Percentiles rank a stretch among this genome's conserved stretches.
Conservation (phyloP, 2,113 vertebrate genomes). For the Archilochus colubris region DNA sequence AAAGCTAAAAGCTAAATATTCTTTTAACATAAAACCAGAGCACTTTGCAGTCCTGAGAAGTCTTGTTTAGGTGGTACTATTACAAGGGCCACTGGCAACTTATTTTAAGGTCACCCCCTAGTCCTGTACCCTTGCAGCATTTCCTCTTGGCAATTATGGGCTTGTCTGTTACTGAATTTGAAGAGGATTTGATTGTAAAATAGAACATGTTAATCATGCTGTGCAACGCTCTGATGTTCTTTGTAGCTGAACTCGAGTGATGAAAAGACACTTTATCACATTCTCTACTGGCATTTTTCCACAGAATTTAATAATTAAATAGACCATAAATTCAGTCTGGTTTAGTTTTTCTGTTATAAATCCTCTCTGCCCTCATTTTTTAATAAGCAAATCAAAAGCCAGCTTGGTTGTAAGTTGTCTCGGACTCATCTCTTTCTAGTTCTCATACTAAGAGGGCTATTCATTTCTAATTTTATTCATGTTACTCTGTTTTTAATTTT, state of each 20-base stretch:
- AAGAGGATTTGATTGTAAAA: conserved; percentile 52
- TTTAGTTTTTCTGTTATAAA: conserved; percentile 39
- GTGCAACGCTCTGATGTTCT: conserved; percentile 32
- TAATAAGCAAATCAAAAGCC: conserved; percentile 39
- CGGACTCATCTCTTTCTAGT: neutral
- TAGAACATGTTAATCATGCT: conserved; percentile 49
- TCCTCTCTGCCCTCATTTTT: conserved; percentile 3
- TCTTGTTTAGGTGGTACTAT: neutral
- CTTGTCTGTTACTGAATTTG: neutral
- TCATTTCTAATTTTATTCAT: conserved; percentile 45
- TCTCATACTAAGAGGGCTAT: conserved; percentile 18
- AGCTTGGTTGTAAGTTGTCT: neutral
- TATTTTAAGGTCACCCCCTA: neutral
- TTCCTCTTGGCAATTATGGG: neutral
- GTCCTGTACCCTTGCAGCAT: neutral
- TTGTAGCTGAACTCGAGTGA: neutral
- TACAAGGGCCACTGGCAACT: accelerated
- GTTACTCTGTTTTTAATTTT: conserved; percentile 33
- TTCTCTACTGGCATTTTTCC: conserved; percentile 30
- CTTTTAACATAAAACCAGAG: neutral
- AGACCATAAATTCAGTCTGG: neutral
- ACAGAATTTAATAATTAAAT: conserved; percentile 42
- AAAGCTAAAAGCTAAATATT: neutral
- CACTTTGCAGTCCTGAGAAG: neutral
- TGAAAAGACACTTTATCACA: conserved; percentile 60